Evolutionary conservation across 2,888 invertebrate species (phyloP).

Genomic region (Leucophenga montana): DNA sequence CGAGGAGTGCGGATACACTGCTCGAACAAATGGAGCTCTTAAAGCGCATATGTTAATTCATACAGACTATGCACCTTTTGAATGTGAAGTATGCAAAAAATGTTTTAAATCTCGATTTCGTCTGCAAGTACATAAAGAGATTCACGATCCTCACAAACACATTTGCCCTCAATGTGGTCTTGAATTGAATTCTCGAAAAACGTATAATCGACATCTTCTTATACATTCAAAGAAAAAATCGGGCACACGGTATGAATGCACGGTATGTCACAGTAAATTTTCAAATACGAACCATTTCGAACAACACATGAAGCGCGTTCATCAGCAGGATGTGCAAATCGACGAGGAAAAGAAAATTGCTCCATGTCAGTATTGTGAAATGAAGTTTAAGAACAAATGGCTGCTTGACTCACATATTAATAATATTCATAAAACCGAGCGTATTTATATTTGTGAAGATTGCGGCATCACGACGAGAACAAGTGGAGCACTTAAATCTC

Average conservation of each 20-base stretch:
- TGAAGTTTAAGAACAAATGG: constrained; percentile 59
- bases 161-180: constrained; percentile 68
- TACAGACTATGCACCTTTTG: constrained; percentile 74
- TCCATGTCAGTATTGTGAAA: constrained; percentile 54
- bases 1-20: constrained; percentile 74
- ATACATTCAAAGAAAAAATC: constrained; percentile 70
- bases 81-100: constrained; percentile 73
- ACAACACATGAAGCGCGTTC: neutral
- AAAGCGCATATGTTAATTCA: constrained; percentile 74
- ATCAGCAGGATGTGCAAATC: neutral
- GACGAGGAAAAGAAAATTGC: neutral
- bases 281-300: no score
- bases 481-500: constrained; percentile 74
- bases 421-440: constrained; percentile 68
- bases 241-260: no score
- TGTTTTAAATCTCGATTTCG: constrained; percentile 70
- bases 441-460: constrained; percentile 74
- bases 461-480: constrained; percentile 74
- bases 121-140: constrained; percentile 67
- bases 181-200: constrained; percentile 67
- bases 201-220: constrained; percentile 66
- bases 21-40: constrained; percentile 73
- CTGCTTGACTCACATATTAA: constrained; percentile 62
- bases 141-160: constrained; percentile 69
- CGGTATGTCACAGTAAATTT: no score